Base-by-base conservation (phyloP, 2,113 vertebrate genomes). In the Gymnorhina tibicen region DNA sequence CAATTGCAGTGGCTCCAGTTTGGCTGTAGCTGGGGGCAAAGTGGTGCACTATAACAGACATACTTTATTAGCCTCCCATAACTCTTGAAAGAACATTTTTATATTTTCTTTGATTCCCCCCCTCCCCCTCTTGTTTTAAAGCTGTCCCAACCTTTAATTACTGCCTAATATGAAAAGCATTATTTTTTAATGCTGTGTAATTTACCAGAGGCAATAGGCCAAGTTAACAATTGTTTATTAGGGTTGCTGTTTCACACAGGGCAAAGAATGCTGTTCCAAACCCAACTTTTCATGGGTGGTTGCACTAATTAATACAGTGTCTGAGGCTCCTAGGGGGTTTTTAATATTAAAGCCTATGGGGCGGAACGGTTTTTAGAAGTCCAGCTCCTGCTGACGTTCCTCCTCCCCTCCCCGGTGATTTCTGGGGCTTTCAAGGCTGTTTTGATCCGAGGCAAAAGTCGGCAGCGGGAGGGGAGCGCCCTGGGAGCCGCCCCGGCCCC, bases 91-190 rank as follows among this genome's bases (percentile, higher is more conserved):
- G 98, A 98, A 97, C 97, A 98, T 98, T 98, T 98, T 98, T 98
- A 98, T 98, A 98, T 98, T 98, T 98, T 98, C 98, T 98, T 98
- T 98, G 98, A 98, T 98, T 98, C 96, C 56, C 95, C 97, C 97
- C 97, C 95, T 97, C 98, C 97, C 97, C 96, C 97, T 97, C 98
- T 98, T 98, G 98, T 98, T 98, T 98, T 98, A 98, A 98, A 98
- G 98, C 97, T 98, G 98, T 97, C 98, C 98, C 98, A 98, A 98
- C 98, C 98, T 98, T 98, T 98, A 98, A 98, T 98, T 98, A 98
- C 98, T 98, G 98, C 98, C 98, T 98, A 98, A 98, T 98, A 98
- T 98, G 98, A 98, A 98, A 98, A 98, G 98, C 98, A 98, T 98
- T 98, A 98, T 98, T 98, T 98, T 98, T 98, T 98, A 98, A 98